These are phyloP conservation scores for Xyliphius kryptos DNA, from an alignment of 2,113 vertebrate genomes.

Conservation along the genomic window DNA sequence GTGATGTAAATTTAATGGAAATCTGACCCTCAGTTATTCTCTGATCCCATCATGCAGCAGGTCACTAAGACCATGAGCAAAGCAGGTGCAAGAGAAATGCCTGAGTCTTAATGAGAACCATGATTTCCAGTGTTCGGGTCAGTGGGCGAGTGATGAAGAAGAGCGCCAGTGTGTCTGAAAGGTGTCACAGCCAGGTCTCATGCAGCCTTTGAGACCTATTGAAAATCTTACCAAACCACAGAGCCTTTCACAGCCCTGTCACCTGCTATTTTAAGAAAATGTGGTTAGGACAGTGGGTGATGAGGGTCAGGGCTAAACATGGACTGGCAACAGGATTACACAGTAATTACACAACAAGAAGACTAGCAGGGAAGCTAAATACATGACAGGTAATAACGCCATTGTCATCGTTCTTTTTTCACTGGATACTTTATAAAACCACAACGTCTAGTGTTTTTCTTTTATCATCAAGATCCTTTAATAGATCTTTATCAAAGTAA, in stretches of 20 bases:
- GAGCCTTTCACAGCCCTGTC: not conserved
- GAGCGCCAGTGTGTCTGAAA: not conserved
- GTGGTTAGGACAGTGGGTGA: slow-evolving; percentile 11
- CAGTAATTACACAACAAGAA: not conserved
- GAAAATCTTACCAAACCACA: not conserved
- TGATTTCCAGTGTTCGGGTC: slow-evolving; percentile 3
- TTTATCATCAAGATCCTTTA: too few species aligned
- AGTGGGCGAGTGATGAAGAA: slow-evolving; percentile 2
- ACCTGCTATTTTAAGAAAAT: slow-evolving; percentile 23
- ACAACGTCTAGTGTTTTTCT: too few species aligned
- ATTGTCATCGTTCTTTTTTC: too few species aligned
- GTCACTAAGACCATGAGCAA: not conserved
- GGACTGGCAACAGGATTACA: slow-evolving; percentile 16
- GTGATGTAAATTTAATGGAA: not conserved
- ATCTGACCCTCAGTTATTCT: not conserved
- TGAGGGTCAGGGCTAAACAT: slow-evolving; percentile 10
- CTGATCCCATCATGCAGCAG: slow-evolving; percentile 9
- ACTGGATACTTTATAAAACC: too few species aligned
- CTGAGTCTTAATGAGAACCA: slow-evolving; percentile 14
- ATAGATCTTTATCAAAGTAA: too few species aligned
- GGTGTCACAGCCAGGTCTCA: not conserved
- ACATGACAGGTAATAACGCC: too few species aligned
- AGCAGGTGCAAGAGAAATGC: not conserved
- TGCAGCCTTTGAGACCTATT: not conserved
- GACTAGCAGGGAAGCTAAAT: too few species aligned